Evolutionary conservation across 1,140 invertebrate species (phyloP), one percentile per base, ranked within the genome.

Genomic region (Cyrtorhinus lividipennis): DNA sequence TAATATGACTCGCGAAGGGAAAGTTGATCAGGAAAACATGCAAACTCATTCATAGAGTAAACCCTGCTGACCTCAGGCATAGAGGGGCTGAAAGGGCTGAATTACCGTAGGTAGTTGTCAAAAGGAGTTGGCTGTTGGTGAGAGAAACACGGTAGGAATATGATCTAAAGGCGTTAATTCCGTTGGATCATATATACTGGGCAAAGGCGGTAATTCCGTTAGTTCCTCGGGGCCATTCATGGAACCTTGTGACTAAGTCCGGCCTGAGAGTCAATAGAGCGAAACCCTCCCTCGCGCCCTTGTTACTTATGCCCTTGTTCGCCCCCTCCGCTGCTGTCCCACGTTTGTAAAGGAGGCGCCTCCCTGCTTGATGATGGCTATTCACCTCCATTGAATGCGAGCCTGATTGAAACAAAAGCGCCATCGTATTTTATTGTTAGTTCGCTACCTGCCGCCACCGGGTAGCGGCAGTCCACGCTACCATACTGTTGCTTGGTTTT

Each of bases 391-490:
- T 0, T 64, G 63, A 64, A 64, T 64, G 56, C 59, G 20, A 20
- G 24, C 46, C 56, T 64, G 63, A 64, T 64, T 46, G 63, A 64
- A 64, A 64, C 63, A 64, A 64, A n/a, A 38, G 30, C 30, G 30
- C 30, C 30, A 38, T 38, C 56, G 61, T 25, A 62, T 62, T 62
- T 62, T 62, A 62, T 45, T 62, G 61, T 62, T 48, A 62, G 56
- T 62, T 45, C 44, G 45, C 25, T 62, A 48, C 61, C 30, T 38
- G 30, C 30, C 15, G 30, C 30, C 30, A 15, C 30, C 15, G 5
- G 30, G 30, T 15, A 8, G 30, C 30, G 30, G n/a, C n/a, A n/a
- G n/a, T n/a, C n/a, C n/a, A n/a, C n/a, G n/a, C n/a, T n/a, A n/a
- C n/a, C n/a, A n/a, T n/a, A n/a, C 30, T 38, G 30, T 38, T 38